A percentile compares a stretch with the other conserved stretches of the same genome.
Conservation (phyloP, 1,140 invertebrate genomes). For the Pseudomyrmex flavicornis region DNA sequence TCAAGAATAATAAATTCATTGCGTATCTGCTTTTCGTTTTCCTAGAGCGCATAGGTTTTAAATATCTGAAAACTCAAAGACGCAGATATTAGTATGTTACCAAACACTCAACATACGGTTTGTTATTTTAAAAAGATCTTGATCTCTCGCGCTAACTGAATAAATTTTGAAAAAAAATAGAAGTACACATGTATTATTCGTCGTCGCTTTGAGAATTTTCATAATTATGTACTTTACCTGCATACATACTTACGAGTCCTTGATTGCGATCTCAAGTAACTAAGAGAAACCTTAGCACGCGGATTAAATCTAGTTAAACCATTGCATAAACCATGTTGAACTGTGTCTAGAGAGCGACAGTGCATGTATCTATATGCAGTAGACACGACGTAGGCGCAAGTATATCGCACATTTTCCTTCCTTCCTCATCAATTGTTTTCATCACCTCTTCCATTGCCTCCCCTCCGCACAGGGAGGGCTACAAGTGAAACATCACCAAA, state of each 20-base stretch:
- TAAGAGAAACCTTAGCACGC: slow-evolving; percentile 68
- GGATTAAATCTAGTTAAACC: slow-evolving; percentile 69
- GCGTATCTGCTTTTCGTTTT: slow-evolving; percentile 42
- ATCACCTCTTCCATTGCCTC: slow-evolving; percentile 78
- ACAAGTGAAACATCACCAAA: slow-evolving; percentile 86
- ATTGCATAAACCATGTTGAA: slow-evolving; percentile 58
- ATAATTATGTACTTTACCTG: slow-evolving; percentile 67
- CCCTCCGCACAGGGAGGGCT: slow-evolving; percentile 85
- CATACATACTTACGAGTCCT: slow-evolving; percentile 65
- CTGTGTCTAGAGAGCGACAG: slow-evolving; percentile 51
- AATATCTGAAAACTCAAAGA: slow-evolving; percentile 77
- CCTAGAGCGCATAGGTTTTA: slow-evolving; percentile 37
- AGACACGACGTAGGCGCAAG: slow-evolving; percentile 61
- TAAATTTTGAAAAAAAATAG: slow-evolving; percentile 27
- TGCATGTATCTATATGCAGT: slow-evolving; percentile 62
- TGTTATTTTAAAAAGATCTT: not conserved
- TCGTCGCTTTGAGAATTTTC: slow-evolving; percentile 8
- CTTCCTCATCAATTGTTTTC: slow-evolving; percentile 69
- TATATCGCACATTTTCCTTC: slow-evolving; percentile 58
- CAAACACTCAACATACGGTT: slow-evolving; percentile 9
- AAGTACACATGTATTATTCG: not conserved
- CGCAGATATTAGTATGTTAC: slow-evolving; percentile 61
- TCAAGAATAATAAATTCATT: slow-evolving; percentile 30
- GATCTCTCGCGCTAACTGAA: not conserved
- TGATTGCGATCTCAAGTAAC: slow-evolving; percentile 53